These are phyloP conservation scores for Bos indicus DNA, from an alignment of 2,113 vertebrate genomes.

Conservation along the genomic window DNA sequence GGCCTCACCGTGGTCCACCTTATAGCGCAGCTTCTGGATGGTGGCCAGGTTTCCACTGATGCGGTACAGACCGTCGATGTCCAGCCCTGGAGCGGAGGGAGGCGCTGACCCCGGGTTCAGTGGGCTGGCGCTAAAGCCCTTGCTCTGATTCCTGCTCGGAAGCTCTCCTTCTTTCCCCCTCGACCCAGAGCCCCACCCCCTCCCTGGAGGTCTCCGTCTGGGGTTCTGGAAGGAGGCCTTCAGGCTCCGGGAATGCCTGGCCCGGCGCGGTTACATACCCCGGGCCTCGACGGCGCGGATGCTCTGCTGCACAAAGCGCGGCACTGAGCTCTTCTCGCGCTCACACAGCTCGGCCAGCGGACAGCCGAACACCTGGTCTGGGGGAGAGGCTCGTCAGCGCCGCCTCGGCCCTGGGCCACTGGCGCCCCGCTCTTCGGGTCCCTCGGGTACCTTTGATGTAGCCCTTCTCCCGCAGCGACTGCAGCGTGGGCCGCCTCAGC, in stretches of 20 bases:
- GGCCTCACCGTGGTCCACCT: conserved; percentile 91
- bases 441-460: conserved; percentile 88
- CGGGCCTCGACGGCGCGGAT: conserved; percentile 88
- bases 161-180: neutral
- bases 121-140: neutral
- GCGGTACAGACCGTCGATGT: conserved; percentile 94
- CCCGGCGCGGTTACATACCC: conserved; percentile 80
- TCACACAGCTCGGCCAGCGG: conserved; percentile 85
- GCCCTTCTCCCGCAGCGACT: conserved; percentile 91
- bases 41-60: conserved; percentile 95
- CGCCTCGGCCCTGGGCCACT: neutral
- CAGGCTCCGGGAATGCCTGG: accelerated
- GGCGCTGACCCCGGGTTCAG: neutral
- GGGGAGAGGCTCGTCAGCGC: neutral
- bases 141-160: neutral
- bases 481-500: conserved; percentile 89
- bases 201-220: neutral
- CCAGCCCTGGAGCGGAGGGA: conserved; percentile 73
- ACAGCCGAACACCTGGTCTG: conserved; percentile 96
- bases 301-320: conserved; percentile 90
- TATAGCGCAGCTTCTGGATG: conserved; percentile 94
- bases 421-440: accelerated
- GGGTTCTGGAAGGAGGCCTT: neutral
- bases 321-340: conserved; percentile 86
- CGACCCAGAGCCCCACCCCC: neutral